phyloP scores from a whole-genome alignment of 2,888 invertebrate species.

The Adelognathus sp. region DNA sequence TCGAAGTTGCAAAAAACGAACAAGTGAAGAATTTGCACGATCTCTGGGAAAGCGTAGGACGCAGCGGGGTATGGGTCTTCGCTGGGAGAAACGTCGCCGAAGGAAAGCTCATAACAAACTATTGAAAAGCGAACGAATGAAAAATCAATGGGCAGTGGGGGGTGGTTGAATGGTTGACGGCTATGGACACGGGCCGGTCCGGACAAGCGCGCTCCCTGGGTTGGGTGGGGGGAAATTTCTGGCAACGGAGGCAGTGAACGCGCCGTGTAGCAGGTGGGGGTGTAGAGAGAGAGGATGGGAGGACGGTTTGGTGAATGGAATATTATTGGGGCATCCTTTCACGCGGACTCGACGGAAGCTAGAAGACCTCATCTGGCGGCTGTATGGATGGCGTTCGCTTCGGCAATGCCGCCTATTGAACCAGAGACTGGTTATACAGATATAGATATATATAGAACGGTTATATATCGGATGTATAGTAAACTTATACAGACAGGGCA shows the following conservation, averaged over 20 bases:
- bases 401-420: slow-evolving; percentile 80
- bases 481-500: slow-evolving; percentile 12
- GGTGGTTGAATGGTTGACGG: slow-evolving; percentile 34
- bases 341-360: slow-evolving; percentile 81
- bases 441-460: slow-evolving; percentile 55
- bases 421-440: slow-evolving; percentile 71
- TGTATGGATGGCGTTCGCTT: slow-evolving; percentile 78
- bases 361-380: slow-evolving; percentile 80
- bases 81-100: slow-evolving; percentile 72
- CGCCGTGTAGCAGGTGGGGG: slow-evolving; percentile 45
- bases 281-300: slow-evolving; percentile 59
- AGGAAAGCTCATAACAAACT: slow-evolving; percentile 81
- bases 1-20: background rate
- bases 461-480: slow-evolving; percentile 18
- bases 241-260: slow-evolving; percentile 45
- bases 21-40: background rate
- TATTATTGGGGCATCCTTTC: slow-evolving; percentile 82
- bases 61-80: slow-evolving; percentile 5
- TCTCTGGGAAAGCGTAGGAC: background rate
- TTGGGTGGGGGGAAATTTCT: slow-evolving; percentile 24
- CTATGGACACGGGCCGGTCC: slow-evolving; percentile 70
- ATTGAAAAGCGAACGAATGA: slow-evolving; percentile 80
- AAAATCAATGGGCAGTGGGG: slow-evolving; percentile 77
- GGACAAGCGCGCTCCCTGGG: slow-evolving; percentile 55
- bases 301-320: slow-evolving; percentile 79